Evolutionary conservation across 2,113 vertebrate genomes (phyloP), one percentile per base, ranked within the genome.

Genomic region (Cettia cetti): DNA sequence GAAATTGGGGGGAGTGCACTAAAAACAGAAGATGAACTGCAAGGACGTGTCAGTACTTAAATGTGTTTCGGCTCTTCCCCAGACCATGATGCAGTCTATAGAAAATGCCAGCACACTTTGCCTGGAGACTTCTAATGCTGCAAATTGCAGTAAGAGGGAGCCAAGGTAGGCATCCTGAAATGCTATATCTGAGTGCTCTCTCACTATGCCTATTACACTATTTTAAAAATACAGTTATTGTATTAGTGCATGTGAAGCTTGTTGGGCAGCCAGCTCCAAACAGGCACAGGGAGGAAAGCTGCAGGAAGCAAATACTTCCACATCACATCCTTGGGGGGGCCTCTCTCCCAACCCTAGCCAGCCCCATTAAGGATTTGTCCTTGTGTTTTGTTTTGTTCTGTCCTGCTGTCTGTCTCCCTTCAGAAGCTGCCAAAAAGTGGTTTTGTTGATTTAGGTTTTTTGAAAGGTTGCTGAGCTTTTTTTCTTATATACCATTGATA

Each of bases 41-140:
- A 93, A 91, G 77, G 57, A 50, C 75, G 76, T 93, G 76, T 87
- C 90, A 89, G 49, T 75, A 86, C 90, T 93, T 86, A 90, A 86
- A 63, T 89, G 82, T 64, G 53, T 82, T 95, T 92, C 61, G 82
- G 37, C 64, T 78, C 56, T 94, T 92, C 76, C 57, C 72, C 77
- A 93, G 90, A 78, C 86, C 86, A 2, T 89, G 88, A 96, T 93
- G 90, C 72, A 93, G 76, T 68, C 85, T 86, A 79, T 65, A 83
- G 95, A 86, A 96, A 96, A 94, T 94, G 94, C 88, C 92, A 93
- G 45, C 37, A 9, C 49, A 16, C 18, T 89, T 82, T 96, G 80
- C 65, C 82, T 4, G 11, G 92, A 94, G 96, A 86, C 88, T 71
- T 89, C 74, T 40, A 94, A 44, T 82, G 77, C 76, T 90, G 77